A percentile compares a stretch with the other conserved stretches of the same genome.
These are phyloP conservation scores for Sturnira hondurensis DNA, from an alignment of 2,113 vertebrate species.

Conservation along the genomic window DNA sequence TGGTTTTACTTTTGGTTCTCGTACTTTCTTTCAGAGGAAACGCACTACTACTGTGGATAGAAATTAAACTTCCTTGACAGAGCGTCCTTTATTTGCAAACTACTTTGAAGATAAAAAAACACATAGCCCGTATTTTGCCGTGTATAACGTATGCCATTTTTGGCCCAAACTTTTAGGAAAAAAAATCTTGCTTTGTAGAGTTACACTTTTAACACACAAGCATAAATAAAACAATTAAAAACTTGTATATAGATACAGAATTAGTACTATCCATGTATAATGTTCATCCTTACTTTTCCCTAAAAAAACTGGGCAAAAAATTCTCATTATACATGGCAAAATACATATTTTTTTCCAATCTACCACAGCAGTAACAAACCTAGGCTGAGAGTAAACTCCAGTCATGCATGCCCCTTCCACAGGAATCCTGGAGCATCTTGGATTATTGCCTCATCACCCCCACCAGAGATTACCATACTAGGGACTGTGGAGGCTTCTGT, in stretches of 20 bases:
- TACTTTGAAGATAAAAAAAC: background rate
- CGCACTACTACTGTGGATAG: background rate
- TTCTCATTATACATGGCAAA: too few relatives aligned
- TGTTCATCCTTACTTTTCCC: too few relatives aligned
- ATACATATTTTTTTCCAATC: background rate
- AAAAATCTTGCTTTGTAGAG: too few relatives aligned
- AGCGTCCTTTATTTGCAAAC: background rate
- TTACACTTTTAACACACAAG: too few relatives aligned
- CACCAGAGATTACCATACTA: background rate
- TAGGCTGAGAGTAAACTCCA: background rate
- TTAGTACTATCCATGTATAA: too few relatives aligned
- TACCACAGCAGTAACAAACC: background rate
- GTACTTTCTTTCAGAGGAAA: background rate
- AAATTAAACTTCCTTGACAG: background rate
- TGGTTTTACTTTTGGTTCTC: constrained; percentile 14
- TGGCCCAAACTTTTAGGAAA: too few relatives aligned
- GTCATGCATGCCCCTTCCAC: background rate
- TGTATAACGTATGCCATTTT: too few relatives aligned
- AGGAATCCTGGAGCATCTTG: background rate
- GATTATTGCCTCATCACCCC: background rate
- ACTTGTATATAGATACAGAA: too few relatives aligned
- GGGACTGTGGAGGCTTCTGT: background rate
- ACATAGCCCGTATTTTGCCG: background rate
- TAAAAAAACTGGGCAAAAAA: too few relatives aligned
- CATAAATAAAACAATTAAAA: too few relatives aligned